These are phyloP conservation scores for pig (Sus scrofa) DNA, from an alignment of 2,113 vertebrate genomes.

Conservation along the genomic window DNA sequence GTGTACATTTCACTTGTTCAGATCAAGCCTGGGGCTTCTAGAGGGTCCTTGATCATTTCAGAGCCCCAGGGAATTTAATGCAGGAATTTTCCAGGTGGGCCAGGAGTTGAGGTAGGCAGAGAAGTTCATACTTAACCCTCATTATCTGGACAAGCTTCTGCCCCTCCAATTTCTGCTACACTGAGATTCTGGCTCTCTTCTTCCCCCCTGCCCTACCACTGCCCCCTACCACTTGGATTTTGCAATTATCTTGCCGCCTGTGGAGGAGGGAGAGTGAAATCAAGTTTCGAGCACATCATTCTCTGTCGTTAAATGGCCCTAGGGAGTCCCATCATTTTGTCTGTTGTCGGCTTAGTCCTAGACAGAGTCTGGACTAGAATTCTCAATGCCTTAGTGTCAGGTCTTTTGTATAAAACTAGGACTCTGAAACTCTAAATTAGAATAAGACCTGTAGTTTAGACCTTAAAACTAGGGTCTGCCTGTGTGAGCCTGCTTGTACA, in stretches of 20 bases:
- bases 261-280: not conserved
- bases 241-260: not conserved
- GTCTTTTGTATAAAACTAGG: not conserved
- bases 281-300: not conserved
- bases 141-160: not conserved
- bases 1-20: not conserved
- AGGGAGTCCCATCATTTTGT: not conserved
- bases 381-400: not conserved
- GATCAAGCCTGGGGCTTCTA: not conserved
- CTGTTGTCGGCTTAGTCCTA: not conserved
- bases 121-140: not conserved
- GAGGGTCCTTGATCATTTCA: not conserved
- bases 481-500: not conserved
- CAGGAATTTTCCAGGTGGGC: not conserved
- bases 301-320: not conserved
- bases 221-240: not conserved
- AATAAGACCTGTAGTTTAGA: not conserved
- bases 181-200: not conserved
- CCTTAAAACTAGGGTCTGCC: not conserved
- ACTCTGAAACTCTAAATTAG: not conserved
- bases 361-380: not conserved
- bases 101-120: not conserved
- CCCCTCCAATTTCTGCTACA: not conserved
- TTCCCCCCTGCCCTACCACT: too few species aligned
- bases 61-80: rapidly evolving